A percentile compares a stretch with the other conserved stretches of the same genome.
phyloP scores from a whole-genome alignment of 1,140 invertebrate genomes.

The Drosophila bocki region DNA sequence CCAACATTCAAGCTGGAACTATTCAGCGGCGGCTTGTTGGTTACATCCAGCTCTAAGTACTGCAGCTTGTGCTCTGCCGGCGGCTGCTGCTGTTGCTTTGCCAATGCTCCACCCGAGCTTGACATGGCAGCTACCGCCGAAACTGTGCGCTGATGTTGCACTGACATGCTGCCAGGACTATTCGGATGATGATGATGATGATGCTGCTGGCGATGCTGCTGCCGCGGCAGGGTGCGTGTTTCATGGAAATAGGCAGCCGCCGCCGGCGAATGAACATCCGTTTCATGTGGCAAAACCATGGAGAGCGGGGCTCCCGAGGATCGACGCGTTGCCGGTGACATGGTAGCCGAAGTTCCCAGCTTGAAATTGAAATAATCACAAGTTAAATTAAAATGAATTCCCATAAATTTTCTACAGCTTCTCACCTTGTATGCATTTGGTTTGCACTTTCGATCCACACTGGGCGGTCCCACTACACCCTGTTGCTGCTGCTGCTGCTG shows the following conservation, averaged over 20 bases:
- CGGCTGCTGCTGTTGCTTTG: constrained; percentile 40
- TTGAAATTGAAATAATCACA: background rate
- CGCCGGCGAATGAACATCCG: constrained; percentile 55
- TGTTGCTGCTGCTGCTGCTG: constrained; percentile 79
- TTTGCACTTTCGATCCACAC: constrained; percentile 79
- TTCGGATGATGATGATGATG: constrained; percentile 65
- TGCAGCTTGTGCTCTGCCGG: constrained; percentile 85
- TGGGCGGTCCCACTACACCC: constrained; percentile 53
- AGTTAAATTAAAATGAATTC: no score
- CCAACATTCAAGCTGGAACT: constrained; percentile 70
- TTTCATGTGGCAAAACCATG: constrained; percentile 73
- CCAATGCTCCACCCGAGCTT: constrained; percentile 18
- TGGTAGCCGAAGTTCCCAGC: constrained; percentile 62
- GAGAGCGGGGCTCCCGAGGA: constrained; percentile 69
- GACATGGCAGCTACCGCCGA: constrained; percentile 68
- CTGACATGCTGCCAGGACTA: constrained; percentile 64
- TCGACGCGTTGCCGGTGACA: constrained; percentile 64
- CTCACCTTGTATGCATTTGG: constrained; percentile 77
- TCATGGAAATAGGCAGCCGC: constrained; percentile 63
- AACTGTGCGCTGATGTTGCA: constrained; percentile 76
- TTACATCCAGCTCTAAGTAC: constrained; percentile 91
- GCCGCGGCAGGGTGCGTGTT: constrained; percentile 78
- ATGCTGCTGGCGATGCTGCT: constrained; percentile 63
- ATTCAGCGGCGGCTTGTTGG: constrained; percentile 76
- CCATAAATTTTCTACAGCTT: background rate